Base-by-base conservation (phyloP, 2,888 invertebrate species). In the Nemotelus nigrinus region DNA sequence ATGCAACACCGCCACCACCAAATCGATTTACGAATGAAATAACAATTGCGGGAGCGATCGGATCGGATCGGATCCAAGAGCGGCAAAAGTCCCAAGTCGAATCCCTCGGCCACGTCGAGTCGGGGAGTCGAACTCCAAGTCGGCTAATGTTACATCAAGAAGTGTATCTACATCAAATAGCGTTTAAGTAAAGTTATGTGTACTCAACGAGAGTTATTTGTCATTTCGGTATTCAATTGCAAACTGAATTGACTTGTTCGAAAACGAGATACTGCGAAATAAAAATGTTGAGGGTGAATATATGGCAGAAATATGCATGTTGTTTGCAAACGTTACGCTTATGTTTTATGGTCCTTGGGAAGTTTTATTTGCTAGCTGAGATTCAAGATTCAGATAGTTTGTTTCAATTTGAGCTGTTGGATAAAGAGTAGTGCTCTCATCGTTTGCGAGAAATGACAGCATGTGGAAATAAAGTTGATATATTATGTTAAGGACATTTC, bases 181-280 rank as follows among this genome's bases (percentile, higher is more conserved):
- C 72, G 58, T 72, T 72, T 60, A 58, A 72, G 58, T 57, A 60
- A 72, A 72, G 72, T 58, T 72, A 72, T 72, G 72, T 72, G 58
- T 72, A 72, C 45, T 58, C 58, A 60, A 72, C 45, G 58, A 72
- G 58, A 45, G 47, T 72, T 72, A 72, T 72, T 72, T 72, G 72
- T 60, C 72, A 72, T 45, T 72, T 72, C 43, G 7, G 58, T 45
- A 60, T 72, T 72, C 58, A 60, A 72, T 58, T 72, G 58, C 72
- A 58, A 58, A 45, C 72, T 47, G 45, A 72, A 72, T 72, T 72
- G 72, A 72, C 58, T 72, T 47, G 58, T 72, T 72, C 47, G 47
- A 39, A 58, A 43, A 8, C 45, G 60, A 43, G 60, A n/a, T 25
- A 25, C 25, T 25, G 25, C 39, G 53, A 10, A 53, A 72, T 58